Evolutionary conservation across 1,140 invertebrate genomes (phyloP).

Genomic region (Drosophila simulans): DNA sequence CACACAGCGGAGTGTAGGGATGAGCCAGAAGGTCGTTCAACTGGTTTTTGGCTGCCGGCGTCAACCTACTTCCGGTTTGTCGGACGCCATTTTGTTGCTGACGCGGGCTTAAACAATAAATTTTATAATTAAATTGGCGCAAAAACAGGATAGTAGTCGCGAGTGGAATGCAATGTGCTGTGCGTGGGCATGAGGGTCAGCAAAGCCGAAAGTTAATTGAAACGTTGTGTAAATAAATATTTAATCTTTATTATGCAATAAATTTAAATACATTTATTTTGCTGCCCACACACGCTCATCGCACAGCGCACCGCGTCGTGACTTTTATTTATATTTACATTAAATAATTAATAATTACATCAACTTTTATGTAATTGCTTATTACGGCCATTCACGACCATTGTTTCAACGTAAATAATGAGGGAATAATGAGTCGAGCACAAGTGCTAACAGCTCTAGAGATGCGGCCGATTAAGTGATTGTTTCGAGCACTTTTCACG

Average conservation of each 20-base stretch:
- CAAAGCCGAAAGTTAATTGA: conserved; percentile 82
- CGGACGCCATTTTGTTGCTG: conserved; percentile 70
- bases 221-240: conserved; percentile 84
- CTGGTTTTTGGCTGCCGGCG: conserved; percentile 59
- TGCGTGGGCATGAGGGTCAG: conserved; percentile 15
- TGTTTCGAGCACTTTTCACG: neutral
- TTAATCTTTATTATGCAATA: conserved; percentile 84
- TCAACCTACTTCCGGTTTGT: conserved; percentile 70
- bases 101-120: conserved; percentile 75
- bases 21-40: conserved; percentile 63
- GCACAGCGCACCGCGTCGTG: conserved; percentile 19
- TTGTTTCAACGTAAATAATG: conserved; percentile 51
- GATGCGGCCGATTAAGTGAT: conserved; percentile 26
- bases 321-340: conserved; percentile 71
- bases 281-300: conserved; percentile 13
- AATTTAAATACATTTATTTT: conserved; percentile 82
- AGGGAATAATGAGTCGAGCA: conserved; percentile 44
- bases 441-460: conserved; percentile 34
- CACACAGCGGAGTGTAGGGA: neutral
- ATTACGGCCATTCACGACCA: conserved; percentile 49
- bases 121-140: conserved; percentile 78
- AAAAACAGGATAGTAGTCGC: conserved; percentile 52
- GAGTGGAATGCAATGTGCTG: conserved; percentile 15
- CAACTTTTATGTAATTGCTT: conserved; percentile 79
- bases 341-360: conserved; percentile 83